Conservation (phyloP, 2,113 vertebrate species). For the Strix uralensis region DNA sequence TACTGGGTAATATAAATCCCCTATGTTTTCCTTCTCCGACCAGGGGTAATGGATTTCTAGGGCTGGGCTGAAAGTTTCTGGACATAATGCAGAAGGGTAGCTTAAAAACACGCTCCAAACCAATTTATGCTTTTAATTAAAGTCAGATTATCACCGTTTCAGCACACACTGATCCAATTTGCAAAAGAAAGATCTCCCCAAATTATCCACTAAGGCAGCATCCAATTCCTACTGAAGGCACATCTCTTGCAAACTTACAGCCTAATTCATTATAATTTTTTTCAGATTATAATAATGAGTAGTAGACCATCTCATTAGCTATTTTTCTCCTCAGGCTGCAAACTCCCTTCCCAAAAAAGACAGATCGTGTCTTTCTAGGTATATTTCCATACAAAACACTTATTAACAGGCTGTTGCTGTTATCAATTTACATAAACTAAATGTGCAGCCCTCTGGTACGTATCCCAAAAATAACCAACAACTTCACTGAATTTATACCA, state of each 20-base stretch:
- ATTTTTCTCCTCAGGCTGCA: conserved; percentile 43
- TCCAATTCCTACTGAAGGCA: conserved; percentile 34
- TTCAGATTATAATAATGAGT: conserved; percentile 53
- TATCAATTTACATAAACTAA: conserved; percentile 74
- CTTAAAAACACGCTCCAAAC: conserved; percentile 32
- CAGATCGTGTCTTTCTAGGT: conserved; percentile 65
- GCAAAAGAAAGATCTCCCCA: conserved; percentile 45
- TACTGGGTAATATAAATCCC: neutral
- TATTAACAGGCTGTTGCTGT: conserved; percentile 75
- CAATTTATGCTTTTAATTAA: conserved; percentile 61
- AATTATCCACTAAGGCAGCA: conserved; percentile 52
- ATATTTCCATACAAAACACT: conserved; percentile 67
- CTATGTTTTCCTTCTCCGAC: neutral
- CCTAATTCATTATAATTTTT: conserved; percentile 46
- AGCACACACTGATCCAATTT: conserved; percentile 49
- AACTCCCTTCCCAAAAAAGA: conserved; percentile 59
- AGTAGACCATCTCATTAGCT: conserved; percentile 36
- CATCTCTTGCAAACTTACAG: conserved; percentile 20
- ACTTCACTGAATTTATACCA: conserved; percentile 74
- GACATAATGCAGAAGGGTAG: conserved; percentile 1
- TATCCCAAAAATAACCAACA: conserved; percentile 74
- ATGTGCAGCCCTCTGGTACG: conserved; percentile 69
- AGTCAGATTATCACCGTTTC: conserved; percentile 59
- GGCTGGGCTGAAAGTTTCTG: neutral
- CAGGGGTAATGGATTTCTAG: neutral